Evolutionary conservation across 2,888 invertebrate genomes (phyloP), one percentile per base, ranked within the genome.

Genomic region (Thecocarcelia acutangulata): DNA sequence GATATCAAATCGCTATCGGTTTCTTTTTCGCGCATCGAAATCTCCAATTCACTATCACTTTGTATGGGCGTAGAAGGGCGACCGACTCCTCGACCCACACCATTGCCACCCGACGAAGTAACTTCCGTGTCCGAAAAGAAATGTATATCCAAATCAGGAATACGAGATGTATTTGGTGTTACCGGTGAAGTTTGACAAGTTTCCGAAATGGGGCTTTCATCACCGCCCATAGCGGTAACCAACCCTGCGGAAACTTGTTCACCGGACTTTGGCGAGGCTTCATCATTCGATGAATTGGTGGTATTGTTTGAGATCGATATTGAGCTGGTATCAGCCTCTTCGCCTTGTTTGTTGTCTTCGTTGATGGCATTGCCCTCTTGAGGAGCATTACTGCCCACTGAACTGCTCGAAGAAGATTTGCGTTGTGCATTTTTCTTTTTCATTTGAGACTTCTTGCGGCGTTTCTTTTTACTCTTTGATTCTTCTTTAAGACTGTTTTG

Each of bases 41-140:
- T 93, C 91, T 98, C 98, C 87, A 97, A 95, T 89, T 98, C 98
- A 0, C 98, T 97, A 91, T 98, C 98, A 50, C 98, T 98, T 90
- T 97, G 97, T 81, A 96, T 94, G 8, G 97, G 97, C 13, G 97
- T 95, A 83, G 94, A 94, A 46, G 95, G 94, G 79, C 97, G 93
- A 42, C 95, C 95, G 81, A 93, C 92, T 42, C 88, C 89, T 77
- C 88, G 87, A 42, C 85, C 89, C 17, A 92, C 91, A 40, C 83
- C 93, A 52, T 94, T 94, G 63, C 93, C 92, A 1, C 93, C 93
- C 6, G 93, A 93, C 5, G 93, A 93, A n/a, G 95, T 95, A 63
- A 96, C 92, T 92, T 98, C 98, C 0, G 96, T 96, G 88, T 98
- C 98, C 88, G 98, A 98, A 91, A 96, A 98, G 92, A 97, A 97